A percentile compares a stretch with the other conserved stretches of the same genome.
Conservation (phyloP, 2,888 invertebrate species). For the Argyresthia albistria region DNA sequence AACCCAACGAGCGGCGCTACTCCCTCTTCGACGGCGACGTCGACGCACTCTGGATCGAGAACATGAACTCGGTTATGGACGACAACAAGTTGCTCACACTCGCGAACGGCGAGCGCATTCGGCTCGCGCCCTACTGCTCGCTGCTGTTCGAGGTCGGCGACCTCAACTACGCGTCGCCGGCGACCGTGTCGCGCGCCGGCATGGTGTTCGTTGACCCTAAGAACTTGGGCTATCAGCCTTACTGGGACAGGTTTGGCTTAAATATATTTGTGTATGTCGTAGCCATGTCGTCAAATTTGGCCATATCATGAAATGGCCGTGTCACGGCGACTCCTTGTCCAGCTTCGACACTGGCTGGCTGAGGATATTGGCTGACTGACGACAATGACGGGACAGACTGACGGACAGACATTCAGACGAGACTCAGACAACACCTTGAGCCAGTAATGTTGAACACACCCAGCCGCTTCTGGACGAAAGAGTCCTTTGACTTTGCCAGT, state of each 20-base stretch:
- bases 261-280: too few relatives aligned
- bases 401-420: too few relatives aligned
- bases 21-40: constrained; percentile 95
- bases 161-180: constrained; percentile 91
- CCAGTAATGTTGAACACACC: too few relatives aligned
- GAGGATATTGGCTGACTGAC: too few relatives aligned
- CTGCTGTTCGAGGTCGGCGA: constrained; percentile 93
- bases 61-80: constrained; percentile 98
- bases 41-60: constrained; percentile 96
- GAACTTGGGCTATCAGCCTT: constrained; percentile 88
- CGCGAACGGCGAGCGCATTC: constrained; percentile 91
- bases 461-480: too few relatives aligned
- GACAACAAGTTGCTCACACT: constrained; percentile 92
- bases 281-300: too few relatives aligned
- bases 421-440: too few relatives aligned
- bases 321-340: too few relatives aligned
- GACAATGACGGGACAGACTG: too few relatives aligned
- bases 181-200: constrained; percentile 92
- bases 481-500: too few relatives aligned
- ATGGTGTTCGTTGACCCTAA: constrained; percentile 97
- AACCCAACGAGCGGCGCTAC: constrained; percentile 82
- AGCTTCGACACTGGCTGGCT: too few relatives aligned
- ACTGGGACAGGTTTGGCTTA: constrained; percentile 84
- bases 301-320: too few relatives aligned
- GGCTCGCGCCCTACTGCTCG: constrained; percentile 85